Percentiles rank a stretch among this genome's conserved stretches.
Conservation (phyloP, 2,797 vertebrate species). For the Gallinago solitaria region DNA sequence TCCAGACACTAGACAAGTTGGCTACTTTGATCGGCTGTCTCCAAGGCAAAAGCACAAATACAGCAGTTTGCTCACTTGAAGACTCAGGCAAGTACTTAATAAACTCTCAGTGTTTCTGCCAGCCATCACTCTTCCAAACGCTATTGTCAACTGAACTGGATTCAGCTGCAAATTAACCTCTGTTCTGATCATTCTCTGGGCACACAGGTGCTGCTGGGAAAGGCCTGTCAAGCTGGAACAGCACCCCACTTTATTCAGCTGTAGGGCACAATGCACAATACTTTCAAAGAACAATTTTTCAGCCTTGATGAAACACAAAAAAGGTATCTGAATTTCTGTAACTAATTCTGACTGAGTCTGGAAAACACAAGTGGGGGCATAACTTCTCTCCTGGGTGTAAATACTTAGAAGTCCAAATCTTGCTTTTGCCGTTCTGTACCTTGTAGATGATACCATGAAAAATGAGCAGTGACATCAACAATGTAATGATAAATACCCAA, state of each 20-base stretch:
- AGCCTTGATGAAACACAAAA: neutral
- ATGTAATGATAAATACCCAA: neutral
- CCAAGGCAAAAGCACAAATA: neutral
- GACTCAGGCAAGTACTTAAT: neutral
- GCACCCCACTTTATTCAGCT: neutral
- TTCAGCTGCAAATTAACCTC: slow-evolving; percentile 32
- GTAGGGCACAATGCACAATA: neutral
- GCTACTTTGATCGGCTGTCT: neutral
- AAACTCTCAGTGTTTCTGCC: slow-evolving; percentile 6
- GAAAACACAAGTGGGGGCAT: neutral
- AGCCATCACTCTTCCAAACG: neutral
- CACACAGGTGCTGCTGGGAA: neutral
- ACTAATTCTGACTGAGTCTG: neutral
- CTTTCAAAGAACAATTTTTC: neutral
- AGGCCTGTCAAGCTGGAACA: neutral
- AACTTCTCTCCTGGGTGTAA: neutral
- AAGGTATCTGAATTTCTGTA: neutral
- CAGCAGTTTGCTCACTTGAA: neutral
- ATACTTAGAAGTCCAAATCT: neutral
- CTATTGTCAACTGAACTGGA: neutral
- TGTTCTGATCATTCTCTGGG: neutral
- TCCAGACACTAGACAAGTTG: neutral
- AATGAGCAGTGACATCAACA: neutral
- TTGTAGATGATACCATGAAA: neutral
- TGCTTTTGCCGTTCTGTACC: neutral